Evolutionary conservation across 2,113 vertebrate species (phyloP), one percentile per base, ranked within the genome.

Genomic region (Indri indri): DNA sequence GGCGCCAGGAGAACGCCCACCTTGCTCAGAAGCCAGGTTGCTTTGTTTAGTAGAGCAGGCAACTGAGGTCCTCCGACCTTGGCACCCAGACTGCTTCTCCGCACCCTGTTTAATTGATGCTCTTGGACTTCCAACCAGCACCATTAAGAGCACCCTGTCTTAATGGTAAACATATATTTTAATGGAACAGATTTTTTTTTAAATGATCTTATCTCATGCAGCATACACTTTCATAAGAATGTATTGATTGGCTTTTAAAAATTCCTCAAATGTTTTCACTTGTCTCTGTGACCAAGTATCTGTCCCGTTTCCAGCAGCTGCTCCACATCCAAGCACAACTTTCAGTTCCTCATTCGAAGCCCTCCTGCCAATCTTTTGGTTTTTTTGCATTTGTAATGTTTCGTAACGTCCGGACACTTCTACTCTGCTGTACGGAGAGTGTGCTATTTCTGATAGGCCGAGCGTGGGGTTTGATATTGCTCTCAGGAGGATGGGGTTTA

Each of bases 181-280:
- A 98, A 97, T 97, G 97, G 96, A 95, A 98, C 95, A 66, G 97
- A 91, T 97, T 89, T 90, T 97, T 86, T 94, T 66, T 57, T 6
- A 66, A 77, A 79, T 95, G 97, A 96, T 97, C 95, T 97, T 97
- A 82, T 97, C 84, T 95, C 70, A 94, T 73, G 88, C 90, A 95
- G 96, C 40, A 61, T 90, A 52, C 80, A 94, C 96, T 97, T 96
- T 95, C 91, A 42, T 96, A 97, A 98, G 95, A 70, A 92, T n/a
- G 12, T 98, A 98, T 98, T 52, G 96, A 98, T 96, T 94, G 80
- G 93, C 91, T 97, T 96, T 97, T 94, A 42, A 94, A 98, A 92
- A 97, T 97, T 96, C 90, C 84, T 97, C 95, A 93, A 90, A 92
- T 97, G 91, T 96, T 95, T 95, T 93, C 76, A 11, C 74, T 97